These are phyloP conservation scores for Rhinogobius similis DNA, from an alignment of 2,113 vertebrate genomes.

Conservation along the genomic window DNA sequence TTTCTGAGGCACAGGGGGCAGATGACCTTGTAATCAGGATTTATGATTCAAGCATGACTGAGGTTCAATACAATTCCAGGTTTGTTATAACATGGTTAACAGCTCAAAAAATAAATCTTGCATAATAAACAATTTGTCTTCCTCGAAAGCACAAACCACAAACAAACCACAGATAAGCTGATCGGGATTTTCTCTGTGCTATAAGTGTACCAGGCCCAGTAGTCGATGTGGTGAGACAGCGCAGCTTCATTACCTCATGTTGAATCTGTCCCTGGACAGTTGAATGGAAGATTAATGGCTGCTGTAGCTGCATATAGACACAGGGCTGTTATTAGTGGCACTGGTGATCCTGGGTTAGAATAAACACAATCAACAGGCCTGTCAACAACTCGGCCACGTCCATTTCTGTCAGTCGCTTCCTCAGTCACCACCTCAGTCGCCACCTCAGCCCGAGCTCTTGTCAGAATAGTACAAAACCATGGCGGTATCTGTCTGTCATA, in stretches of 20 bases:
- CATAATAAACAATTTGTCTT: background rate
- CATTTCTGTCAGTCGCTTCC: slow-evolving; percentile 32
- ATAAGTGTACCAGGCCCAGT: slow-evolving; percentile 35
- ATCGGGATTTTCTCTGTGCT: slow-evolving; percentile 30
- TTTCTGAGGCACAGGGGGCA: too few species aligned
- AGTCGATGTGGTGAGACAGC: slow-evolving; percentile 48
- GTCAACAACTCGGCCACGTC: slow-evolving; percentile 66
- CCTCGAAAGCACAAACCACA: background rate
- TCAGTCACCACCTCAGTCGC: slow-evolving; percentile 37
- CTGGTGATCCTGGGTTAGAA: slow-evolving; percentile 57
- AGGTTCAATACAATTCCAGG: too few species aligned
- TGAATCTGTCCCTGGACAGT: slow-evolving; percentile 63
- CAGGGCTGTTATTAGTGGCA: slow-evolving; percentile 70
- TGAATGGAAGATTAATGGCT: slow-evolving; percentile 68
- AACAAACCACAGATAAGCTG: background rate
- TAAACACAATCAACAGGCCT: slow-evolving; percentile 73
- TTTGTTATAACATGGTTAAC: too few species aligned
- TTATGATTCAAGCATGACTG: too few species aligned
- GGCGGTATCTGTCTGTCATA: slow-evolving; percentile 18
- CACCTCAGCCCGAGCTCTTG: slow-evolving; percentile 25
- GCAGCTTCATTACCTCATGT: slow-evolving; percentile 61
- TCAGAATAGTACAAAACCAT: slow-evolving; percentile 31
- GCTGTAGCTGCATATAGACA: slow-evolving; percentile 63
- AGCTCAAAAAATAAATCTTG: too few species aligned
- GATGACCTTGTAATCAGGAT: too few species aligned